Base-by-base conservation (phyloP, 2,797 vertebrate species). In the Schizopygopsis malacanthus region DNA sequence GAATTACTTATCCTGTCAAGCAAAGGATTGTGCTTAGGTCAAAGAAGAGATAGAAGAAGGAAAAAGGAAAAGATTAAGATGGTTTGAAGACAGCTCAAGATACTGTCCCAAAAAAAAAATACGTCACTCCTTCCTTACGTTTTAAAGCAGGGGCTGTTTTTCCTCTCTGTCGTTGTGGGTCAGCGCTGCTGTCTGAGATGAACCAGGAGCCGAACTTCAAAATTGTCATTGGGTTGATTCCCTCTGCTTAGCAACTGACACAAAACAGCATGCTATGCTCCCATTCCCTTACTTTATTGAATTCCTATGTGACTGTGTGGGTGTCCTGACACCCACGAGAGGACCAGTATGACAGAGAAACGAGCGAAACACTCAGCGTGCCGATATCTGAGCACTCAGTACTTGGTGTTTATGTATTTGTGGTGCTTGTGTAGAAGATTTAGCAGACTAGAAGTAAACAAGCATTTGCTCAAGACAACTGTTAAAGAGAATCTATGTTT, bases 221-320 rank as follows among this genome's bases (percentile, higher is more conserved):
- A 69, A 72, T 82, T 71, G 63, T 85, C 81, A 78, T 69, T 77
- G 54, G 69, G 67, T 84, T 79, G 83, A 90, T 86, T 85, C 15
- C 12, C 81, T 90, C 91, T 92, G 90, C 93, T 92, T 92, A 91
- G 93, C 93, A 94, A 94, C 92, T 67, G 91, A 88, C 88, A 90
- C 81, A 82, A 45, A 90, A 87, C 86, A 83, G 81, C 50, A 43
- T 54, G 52, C 83, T 89, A 85, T 85, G 92, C 86, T 90, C 83
- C 82, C 56, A 78, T 79, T 89, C 84, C 22, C 39, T 80, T 70
- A 56, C 78, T 70, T 91, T 89, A 91, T 90, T 91, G 41, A 86
- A 90, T 91, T 89, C 70, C 77, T 83, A 86, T 61, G 82, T 69
- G 67, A 86, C 67, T 78, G 83, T 86, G 89, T 81, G 56, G 80